Base-by-base conservation (phyloP, 1,140 invertebrate genomes). In the Protaetia brevitarsis region DNA sequence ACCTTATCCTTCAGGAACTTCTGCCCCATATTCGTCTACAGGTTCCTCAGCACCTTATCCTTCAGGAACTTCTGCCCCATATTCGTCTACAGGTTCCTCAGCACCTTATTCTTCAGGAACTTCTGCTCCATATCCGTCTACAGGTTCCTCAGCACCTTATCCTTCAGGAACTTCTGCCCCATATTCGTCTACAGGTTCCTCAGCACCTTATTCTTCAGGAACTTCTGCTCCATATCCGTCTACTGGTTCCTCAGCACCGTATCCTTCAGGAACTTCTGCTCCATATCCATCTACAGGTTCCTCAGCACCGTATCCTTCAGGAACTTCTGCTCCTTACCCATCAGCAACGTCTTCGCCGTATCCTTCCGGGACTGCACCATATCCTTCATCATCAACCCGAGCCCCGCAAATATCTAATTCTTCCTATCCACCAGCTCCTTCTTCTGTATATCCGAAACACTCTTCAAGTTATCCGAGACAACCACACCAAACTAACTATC, bases 151-250 rank as follows among this genome's bases (percentile, higher is more conserved):
- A 1, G 10, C 29, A 21, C 60, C 72, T 10, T 69, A 70, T 65
- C 67, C 69, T 56, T 64, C 72, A 37, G 23, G 60, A 29, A 41
- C 68, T 71, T 66, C 73, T 64, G 11, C 60, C 21, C 30, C 13
- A 0, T 62, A 62, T 62, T 19, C 60, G 6, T n/a, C n/a, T n/a
- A 21, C 57, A 3, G 11, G 10, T 16, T 19, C 11, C 4, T 19
- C 60, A 2, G 28, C 60, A 6, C 66, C 13, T 0, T 59, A 34
- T 36, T 16, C 60, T 63, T 36, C 67, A 16, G 26, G 56, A 66
- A 29, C 30, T 10, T 57, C 61, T 13, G 37, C 63, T 10, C 27
- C 57, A 28, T 59, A 60, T n/a, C n/a, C n/a, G n/a, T n/a, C n/a
- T n/a, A n/a, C n/a, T n/a, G n/a, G n/a, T n/a, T n/a, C n/a, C n/a